Evolutionary conservation across 2,113 vertebrate species (phyloP), one percentile per base, ranked within the genome.

Genomic region (Paralichthys olivaceus): DNA sequence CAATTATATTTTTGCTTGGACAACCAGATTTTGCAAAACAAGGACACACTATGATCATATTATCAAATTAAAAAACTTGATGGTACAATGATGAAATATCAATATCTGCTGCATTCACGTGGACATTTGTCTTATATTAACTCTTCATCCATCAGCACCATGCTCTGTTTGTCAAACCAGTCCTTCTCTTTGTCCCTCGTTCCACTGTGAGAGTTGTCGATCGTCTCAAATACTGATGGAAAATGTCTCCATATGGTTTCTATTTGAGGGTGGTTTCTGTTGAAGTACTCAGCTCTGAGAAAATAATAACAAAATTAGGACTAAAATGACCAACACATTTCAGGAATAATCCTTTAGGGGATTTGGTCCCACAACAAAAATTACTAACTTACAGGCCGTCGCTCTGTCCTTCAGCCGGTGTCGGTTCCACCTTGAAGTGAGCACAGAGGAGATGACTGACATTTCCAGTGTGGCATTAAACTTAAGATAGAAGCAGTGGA

Each of bases 281-380:
- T 68, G 59, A 7, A 80, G 61, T 68, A n/a, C 62, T 79, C 26
- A 54, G 22, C 58, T 72, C 45, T 59, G 72, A 80, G 77, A 79
- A 87, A 77, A 85, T 66, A 74, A 84, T 51, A 84, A 84, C 55
- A 34, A 61, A 81, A 69, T 77, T 53, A 76, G 5, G 43, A 45
- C 34, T 26, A 4, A 69, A 40, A 84, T 77, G 66, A 85, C 58
- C 26, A 81, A 80, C n/a, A 64, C 57, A 60, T 70, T 72, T 87
- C 20, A 75, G 40, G 84, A 75, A 73, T 63, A 0, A 60, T 7
- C 13, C 56, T 51, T 3, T n/a, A 0, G 23, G 54, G 45, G 26
- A 13, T 73, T 47, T 34, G 13, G 55, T 43, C 28, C 69, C 66
- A 55, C 63, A 72, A 69, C 69, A 53, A 29, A 51, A 26, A 53